Conservation (phyloP, 2,888 invertebrate species). For the Nebria brevicollis region DNA sequence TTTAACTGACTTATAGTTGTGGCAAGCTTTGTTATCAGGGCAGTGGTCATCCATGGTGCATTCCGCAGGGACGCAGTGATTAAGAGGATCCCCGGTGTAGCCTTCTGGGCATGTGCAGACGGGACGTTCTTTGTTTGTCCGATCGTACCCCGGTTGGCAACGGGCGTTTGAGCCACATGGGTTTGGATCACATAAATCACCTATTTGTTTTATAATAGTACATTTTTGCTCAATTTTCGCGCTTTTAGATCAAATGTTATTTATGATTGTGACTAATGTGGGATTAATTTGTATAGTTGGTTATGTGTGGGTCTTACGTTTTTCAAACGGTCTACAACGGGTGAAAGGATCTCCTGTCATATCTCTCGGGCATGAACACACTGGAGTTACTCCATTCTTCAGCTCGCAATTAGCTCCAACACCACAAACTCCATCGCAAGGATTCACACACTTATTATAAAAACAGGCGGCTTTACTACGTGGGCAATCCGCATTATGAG, state of each 20-base stretch:
- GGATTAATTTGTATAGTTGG: background rate
- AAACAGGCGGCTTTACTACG: conserved; percentile 80
- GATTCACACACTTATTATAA: conserved; percentile 84
- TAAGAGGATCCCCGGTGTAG: conserved; percentile 80
- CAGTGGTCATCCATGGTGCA: conserved; percentile 83
- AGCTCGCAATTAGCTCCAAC: conserved; percentile 82
- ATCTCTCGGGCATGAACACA: conserved; percentile 86
- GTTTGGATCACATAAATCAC: conserved; percentile 85
- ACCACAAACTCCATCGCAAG: conserved; percentile 85
- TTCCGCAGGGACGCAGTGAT: conserved; percentile 80
- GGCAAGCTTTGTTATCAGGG: conserved; percentile 78
- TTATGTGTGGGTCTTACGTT: conserved; percentile 69
- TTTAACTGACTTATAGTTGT: conserved; percentile 74
- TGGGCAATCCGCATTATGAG: conserved; percentile 82
- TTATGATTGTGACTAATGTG: background rate
- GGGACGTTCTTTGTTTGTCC: conserved; percentile 81
- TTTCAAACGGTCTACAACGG: conserved; percentile 82
- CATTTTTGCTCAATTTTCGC: too few relatives aligned
- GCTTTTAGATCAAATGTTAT: too few relatives aligned
- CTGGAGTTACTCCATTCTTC: conserved; percentile 77
- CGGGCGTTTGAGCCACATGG: conserved; percentile 84
- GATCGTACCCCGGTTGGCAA: conserved; percentile 86
- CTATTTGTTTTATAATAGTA: conserved; percentile 61
- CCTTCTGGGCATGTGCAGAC: conserved; percentile 86
- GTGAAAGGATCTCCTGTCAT: conserved; percentile 90